These are phyloP conservation scores for Odiellus spinosus DNA, from an alignment of 2,888 invertebrate species.

Conservation along the genomic window DNA sequence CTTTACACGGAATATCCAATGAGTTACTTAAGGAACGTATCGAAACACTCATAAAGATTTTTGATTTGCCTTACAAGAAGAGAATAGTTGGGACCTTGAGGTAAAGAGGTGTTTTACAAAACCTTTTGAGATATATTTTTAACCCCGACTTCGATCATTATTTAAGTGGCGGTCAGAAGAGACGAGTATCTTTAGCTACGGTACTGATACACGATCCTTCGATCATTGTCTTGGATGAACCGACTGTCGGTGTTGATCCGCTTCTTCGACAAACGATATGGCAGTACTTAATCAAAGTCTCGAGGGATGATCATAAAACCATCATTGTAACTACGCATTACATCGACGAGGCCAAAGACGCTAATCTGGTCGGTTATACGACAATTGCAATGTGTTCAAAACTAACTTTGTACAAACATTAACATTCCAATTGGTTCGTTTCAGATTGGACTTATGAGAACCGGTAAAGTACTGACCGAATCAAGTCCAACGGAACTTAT, in stretches of 20 bases:
- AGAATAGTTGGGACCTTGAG: conserved; percentile 37
- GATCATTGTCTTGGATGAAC: conserved; percentile 76
- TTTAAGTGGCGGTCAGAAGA: conserved; percentile 63
- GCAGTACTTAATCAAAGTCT: conserved; percentile 80
- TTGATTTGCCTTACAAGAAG: conserved; percentile 27
- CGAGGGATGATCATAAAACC: conserved; percentile 74
- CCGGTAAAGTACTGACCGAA: conserved; percentile 28
- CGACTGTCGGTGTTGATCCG: conserved; percentile 84
- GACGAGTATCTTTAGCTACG: conserved; percentile 78
- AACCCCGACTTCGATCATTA: neutral
- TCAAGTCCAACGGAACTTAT: conserved; percentile 25
- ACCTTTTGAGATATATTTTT: too few species aligned
- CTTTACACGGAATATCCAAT: conserved; percentile 83
- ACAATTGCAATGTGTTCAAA: too few species aligned
- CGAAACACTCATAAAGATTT: conserved; percentile 29
- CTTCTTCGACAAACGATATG: conserved; percentile 59
- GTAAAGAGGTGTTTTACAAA: too few species aligned
- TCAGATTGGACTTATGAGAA: conserved; percentile 27
- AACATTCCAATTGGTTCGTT: too few species aligned
- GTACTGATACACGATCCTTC: conserved; percentile 86
- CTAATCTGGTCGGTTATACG: conserved; percentile 17
- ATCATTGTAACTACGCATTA: conserved; percentile 92
- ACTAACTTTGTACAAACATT: too few species aligned
- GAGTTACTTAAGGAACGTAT: conserved; percentile 46
- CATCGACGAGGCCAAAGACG: conserved; percentile 63